Conservation (phyloP, 2,797 vertebrate genomes). For the Chrysocyon brachyurus region DNA sequence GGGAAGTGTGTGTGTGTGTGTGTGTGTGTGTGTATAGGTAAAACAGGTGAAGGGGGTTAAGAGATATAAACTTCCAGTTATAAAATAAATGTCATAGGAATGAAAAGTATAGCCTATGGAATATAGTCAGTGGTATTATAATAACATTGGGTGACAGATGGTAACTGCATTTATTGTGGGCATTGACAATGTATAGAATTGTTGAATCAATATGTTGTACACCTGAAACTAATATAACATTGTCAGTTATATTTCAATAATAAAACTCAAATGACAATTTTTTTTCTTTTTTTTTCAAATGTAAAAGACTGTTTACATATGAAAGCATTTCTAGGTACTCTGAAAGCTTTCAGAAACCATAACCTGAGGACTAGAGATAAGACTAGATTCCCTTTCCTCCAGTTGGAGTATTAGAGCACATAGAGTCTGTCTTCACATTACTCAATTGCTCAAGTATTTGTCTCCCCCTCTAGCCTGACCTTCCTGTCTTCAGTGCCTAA, state of each 20-base stretch:
- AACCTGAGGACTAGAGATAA: constrained; percentile 1
- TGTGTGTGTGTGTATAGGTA: not conserved
- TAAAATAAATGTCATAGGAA: not conserved
- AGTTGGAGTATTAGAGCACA: not conserved
- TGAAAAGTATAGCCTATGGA: not conserved
- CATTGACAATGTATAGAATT: not conserved
- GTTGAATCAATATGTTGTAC: not conserved
- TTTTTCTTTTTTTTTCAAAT: constrained; percentile 54
- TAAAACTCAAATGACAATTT: not conserved
- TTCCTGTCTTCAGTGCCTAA: not conserved
- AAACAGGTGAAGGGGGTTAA: not conserved
- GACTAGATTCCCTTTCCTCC: not conserved
- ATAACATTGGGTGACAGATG: not conserved
- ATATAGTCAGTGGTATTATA: not conserved
- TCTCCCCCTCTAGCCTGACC: not conserved
- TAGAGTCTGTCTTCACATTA: not conserved
- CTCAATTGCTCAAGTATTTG: not conserved
- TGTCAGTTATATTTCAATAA: not conserved
- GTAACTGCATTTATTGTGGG: not conserved
- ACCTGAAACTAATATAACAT: not conserved
- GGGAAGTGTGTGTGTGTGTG: not conserved
- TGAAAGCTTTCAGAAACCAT: constrained; percentile 43
- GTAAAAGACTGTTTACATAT: constrained; percentile 19
- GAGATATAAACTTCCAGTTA: not conserved
- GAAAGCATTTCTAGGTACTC: constrained; percentile 11